Conservation (phyloP, 1,140 invertebrate genomes). For the Drosophila ananassae region DNA sequence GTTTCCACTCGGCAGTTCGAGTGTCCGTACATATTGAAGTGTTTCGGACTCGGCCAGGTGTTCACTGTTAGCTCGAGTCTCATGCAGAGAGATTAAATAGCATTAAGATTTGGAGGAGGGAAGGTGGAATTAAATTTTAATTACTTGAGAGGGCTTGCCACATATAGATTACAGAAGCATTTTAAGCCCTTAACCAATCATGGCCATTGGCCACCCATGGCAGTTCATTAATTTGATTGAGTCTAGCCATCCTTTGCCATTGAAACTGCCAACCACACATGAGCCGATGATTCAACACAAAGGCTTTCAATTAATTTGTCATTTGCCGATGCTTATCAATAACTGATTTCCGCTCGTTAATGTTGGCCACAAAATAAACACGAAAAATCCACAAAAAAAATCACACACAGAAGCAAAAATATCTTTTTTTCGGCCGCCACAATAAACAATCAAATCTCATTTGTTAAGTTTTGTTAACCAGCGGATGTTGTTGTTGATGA, state of each 20-base stretch:
- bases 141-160: conserved; percentile 4
- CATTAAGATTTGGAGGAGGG: neutral
- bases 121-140: conserved; percentile 13
- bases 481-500: conserved; percentile 46
- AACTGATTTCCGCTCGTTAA: conserved; percentile 53
- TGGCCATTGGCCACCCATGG: conserved; percentile 4
- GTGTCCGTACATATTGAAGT: conserved; percentile 20
- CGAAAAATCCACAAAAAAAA: conserved; percentile 9
- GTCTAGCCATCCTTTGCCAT: conserved; percentile 41
- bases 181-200: conserved; percentile 3
- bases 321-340: conserved; percentile 66
- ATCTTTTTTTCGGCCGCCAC: conserved; percentile 27
- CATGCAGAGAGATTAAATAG: conserved; percentile 3
- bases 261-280: conserved; percentile 40
- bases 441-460: conserved; percentile 43
- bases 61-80: conserved; percentile 27
- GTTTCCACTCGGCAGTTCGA: conserved; percentile 63
- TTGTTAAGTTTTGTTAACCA: conserved; percentile 43
- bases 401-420: conserved; percentile 16
- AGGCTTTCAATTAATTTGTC: conserved; percentile 65
- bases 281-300: conserved; percentile 1
- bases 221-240: conserved; percentile 46
- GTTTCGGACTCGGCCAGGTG: conserved; percentile 48
- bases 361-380: conserved; percentile 12
- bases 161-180: neutral